Evolutionary conservation across 2,888 invertebrate species (phyloP), one percentile per base, ranked within the genome.

Genomic region (Xylophagus ater): DNA sequence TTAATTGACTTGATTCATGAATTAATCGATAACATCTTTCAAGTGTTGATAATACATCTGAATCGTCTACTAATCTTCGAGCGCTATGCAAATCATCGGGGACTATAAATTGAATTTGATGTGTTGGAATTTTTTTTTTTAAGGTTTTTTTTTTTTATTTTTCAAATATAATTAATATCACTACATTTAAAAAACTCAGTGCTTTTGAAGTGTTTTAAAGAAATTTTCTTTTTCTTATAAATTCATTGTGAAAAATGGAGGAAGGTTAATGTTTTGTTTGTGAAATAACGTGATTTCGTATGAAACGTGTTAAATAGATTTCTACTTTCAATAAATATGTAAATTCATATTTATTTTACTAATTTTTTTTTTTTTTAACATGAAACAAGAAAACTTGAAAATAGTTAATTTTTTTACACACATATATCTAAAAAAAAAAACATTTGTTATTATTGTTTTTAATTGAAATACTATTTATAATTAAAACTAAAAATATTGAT

Each of bases 21-120:
- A 84, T 69, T 12, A 84, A 72, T 37, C 72, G 72, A 59, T 75
- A 85, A 60, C 85, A 86, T 42, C 82, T 73, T 51, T 86, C 85
- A 55, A 87, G 61, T 8, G 82, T 81, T 12, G 74, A 71, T 50
- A 82, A 60, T 50, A 76, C 73, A 57, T 84, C 84, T 21, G 74
- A 73, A 50, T 77, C 76, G 57, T 76, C 76, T 56, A 85, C 64
- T 49, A 71, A 68, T 48, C 84, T 78, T 31, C 85, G 74, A 15
- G 84, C 78, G 44, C 85, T 84, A 51, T 76, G 76, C 51, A 66
- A 67, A 65, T 86, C 85, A 53, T 78, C 76, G 47, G 81, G 76
- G 55, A 85, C 86, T 86, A 70, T 21, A 10, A 32, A 19, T 32
- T 17, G 18, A n/a, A n/a, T n/a, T n/a, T n/a, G 12, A 12, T 32